Evolutionary conservation across 2,797 vertebrate genomes (phyloP).

Genomic region (Tarsius wallacei): DNA sequence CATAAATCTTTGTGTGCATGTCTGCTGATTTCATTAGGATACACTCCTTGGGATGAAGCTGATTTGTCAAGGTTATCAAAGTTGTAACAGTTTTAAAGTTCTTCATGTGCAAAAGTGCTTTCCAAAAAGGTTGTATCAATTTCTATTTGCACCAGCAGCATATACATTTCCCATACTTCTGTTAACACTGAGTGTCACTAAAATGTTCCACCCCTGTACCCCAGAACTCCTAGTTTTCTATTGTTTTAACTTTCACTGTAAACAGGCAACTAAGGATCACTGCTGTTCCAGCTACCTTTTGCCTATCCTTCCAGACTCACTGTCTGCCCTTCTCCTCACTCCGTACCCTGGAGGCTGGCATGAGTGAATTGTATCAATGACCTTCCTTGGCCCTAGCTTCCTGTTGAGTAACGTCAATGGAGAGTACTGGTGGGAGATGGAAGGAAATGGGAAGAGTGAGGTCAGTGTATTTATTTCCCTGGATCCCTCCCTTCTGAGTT

Average conservation of each 20-base stretch:
- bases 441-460: not conserved
- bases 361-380: not conserved
- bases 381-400: constrained; percentile 8
- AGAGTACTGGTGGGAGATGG: not conserved
- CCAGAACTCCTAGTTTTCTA: not conserved
- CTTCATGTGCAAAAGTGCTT: not conserved
- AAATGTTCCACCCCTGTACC: not conserved
- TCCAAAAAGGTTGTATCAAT: not conserved
- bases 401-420: not conserved
- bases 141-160: not conserved
- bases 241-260: not conserved
- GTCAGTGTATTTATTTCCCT: not conserved
- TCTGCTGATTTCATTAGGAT: not conserved
- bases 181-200: not conserved
- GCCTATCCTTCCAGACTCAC: not conserved
- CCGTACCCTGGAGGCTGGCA: not conserved
- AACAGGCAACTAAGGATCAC: not conserved
- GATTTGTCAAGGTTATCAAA: not conserved
- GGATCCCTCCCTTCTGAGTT: not conserved
- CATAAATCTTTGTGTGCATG: not conserved
- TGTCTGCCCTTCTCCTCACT: not conserved
- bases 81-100: not conserved
- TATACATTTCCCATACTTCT: not conserved
- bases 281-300: not conserved
- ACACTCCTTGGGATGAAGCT: not conserved